Conservation (phyloP, 2,113 vertebrate genomes). For the Aspidoscelis tigris region DNA sequence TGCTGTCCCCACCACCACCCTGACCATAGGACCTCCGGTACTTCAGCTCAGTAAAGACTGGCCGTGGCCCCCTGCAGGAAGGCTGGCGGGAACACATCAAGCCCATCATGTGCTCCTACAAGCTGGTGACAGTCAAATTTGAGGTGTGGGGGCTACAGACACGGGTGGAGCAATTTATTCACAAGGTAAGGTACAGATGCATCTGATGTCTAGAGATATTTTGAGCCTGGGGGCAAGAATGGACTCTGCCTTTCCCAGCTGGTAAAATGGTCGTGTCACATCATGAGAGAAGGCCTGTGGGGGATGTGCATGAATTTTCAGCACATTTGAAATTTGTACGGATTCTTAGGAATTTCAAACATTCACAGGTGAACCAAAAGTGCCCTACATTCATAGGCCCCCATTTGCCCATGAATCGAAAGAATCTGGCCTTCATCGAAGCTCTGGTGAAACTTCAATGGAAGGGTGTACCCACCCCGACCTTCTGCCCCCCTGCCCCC, state of each 20-base stretch:
- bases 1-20: neutral
- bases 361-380: no score
- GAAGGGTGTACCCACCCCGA: no score
- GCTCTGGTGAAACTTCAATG: no score
- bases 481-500: no score
- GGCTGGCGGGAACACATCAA: constrained; percentile 73
- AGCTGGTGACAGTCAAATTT: constrained; percentile 79
- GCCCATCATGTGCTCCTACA: constrained; percentile 82
- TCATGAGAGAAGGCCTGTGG: no score
- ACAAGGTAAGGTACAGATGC: constrained; percentile 69
- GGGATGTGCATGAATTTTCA: no score
- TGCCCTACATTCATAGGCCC: no score
- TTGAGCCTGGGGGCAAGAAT: neutral
- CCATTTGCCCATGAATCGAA: no score
- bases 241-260: neutral
- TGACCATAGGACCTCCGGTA: constrained; percentile 71
- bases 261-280: no score
- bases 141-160: constrained; percentile 83
- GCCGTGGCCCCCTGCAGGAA: constrained; percentile 74
- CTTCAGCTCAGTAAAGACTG: constrained; percentile 75
- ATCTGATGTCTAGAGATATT: accelerated
- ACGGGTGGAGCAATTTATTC: constrained; percentile 77
- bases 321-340: no score
- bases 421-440: no score
- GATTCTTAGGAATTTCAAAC: no score